Evolutionary conservation across 1,140 invertebrate species (phyloP).

Genomic region (Trichogramma pretiosum): DNA sequence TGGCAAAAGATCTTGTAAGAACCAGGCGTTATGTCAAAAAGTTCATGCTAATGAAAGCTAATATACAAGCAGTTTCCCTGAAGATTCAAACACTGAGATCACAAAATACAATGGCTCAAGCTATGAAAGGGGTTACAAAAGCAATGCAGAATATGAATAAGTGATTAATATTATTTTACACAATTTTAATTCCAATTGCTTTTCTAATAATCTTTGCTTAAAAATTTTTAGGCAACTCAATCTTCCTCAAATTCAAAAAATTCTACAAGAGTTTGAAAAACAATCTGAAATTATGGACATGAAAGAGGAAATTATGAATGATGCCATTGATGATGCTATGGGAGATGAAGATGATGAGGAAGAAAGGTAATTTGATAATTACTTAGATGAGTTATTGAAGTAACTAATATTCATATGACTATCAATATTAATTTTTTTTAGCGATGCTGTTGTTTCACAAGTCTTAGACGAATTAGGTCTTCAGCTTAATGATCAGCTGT

Average conservation of each 20-base stretch:
- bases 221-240: slow-evolving; percentile 79
- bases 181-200: no score
- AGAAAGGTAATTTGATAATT: slow-evolving; percentile 79
- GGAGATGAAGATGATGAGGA: slow-evolving; percentile 97
- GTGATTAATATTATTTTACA: slow-evolving; percentile 34
- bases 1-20: slow-evolving; percentile 98
- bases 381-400: no score
- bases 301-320: slow-evolving; percentile 99
- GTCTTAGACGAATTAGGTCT: slow-evolving; percentile 95
- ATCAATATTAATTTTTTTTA: slow-evolving; percentile 40
- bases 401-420: background rate
- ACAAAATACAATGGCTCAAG: slow-evolving; percentile 98
- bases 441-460: slow-evolving; percentile 83
- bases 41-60: slow-evolving; percentile 99
- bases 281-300: slow-evolving; percentile 99
- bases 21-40: slow-evolving; percentile 94
- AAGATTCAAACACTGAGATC: slow-evolving; percentile 98
- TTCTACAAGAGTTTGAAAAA: slow-evolving; percentile 98
- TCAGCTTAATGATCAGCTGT: slow-evolving; percentile 82
- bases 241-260: slow-evolving; percentile 98
- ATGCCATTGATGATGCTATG: slow-evolving; percentile 99
- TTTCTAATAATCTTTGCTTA: background rate
- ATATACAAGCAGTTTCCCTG: slow-evolving; percentile 96
- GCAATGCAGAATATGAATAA: slow-evolving; percentile 99
- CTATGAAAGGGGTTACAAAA: slow-evolving; percentile 98